Evolutionary conservation across 2,888 invertebrate species (phyloP).

Genomic region (Pollenia labialis): DNA sequence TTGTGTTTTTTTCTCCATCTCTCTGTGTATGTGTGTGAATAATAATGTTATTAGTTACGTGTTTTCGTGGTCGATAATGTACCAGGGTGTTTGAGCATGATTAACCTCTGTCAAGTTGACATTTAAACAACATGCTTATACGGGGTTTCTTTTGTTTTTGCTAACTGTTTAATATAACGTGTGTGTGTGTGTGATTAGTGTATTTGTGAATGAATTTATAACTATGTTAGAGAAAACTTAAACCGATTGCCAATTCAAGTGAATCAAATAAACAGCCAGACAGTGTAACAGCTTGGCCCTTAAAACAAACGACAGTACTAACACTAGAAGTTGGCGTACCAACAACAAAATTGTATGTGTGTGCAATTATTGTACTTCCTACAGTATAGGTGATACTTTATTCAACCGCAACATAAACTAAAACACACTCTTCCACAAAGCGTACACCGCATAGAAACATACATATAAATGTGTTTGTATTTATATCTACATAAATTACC

Average conservation of each 20-base stretch:
- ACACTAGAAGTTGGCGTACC: neutral
- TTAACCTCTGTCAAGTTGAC: slow-evolving; percentile 61
- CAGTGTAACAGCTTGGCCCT: slow-evolving; percentile 12
- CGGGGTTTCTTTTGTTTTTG: neutral
- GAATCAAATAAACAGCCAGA: slow-evolving; percentile 39
- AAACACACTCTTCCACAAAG: slow-evolving; percentile 2
- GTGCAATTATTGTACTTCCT: slow-evolving; percentile 29
- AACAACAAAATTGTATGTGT: neutral
- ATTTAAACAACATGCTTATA: slow-evolving; percentile 37
- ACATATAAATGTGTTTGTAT: neutral
- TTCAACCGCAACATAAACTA: neutral
- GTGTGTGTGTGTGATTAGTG: slow-evolving; percentile 20
- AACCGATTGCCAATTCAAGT: slow-evolving; percentile 45
- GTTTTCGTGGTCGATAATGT: slow-evolving; percentile 55
- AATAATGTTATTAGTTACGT: slow-evolving; percentile 45
- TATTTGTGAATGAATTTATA: slow-evolving; percentile 28
- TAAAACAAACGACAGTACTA: slow-evolving; percentile 11
- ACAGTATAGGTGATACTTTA: slow-evolving; percentile 24
- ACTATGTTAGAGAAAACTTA: slow-evolving; percentile 11
- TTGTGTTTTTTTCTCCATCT: neutral
- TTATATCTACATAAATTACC: slow-evolving; percentile 46
- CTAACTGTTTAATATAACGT: slow-evolving; percentile 15
- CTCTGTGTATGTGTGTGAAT: slow-evolving; percentile 26
- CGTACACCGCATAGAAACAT: neutral
- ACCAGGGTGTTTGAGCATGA: slow-evolving; percentile 50